A percentile compares a stretch with the other conserved stretches of the same genome.
These are phyloP conservation scores for Schizothorax lantsangensis DNA, from an alignment of 2,797 vertebrate genomes.

Conservation along the genomic window DNA sequence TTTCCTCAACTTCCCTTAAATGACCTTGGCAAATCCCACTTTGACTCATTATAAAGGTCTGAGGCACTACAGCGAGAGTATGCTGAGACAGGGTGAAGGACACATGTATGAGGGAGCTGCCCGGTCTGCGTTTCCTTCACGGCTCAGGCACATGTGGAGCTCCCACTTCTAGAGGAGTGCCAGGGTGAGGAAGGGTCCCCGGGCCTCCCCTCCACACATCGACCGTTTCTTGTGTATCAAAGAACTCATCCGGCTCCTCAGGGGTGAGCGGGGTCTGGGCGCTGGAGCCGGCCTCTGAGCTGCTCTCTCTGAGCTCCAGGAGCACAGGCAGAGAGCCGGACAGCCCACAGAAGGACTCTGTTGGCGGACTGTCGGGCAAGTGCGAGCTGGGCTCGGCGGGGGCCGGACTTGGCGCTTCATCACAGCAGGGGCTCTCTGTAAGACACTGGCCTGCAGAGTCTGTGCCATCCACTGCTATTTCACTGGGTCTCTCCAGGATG, in stretches of 20 bases:
- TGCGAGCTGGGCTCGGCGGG: conserved; percentile 47
- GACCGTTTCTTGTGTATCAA: conserved; percentile 78
- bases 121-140: conserved; percentile 45
- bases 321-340: conserved; percentile 77
- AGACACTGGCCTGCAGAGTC: conserved; percentile 46
- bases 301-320: conserved; percentile 81
- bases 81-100: conserved; percentile 8
- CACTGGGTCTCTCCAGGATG: conserved; percentile 46
- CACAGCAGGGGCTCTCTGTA: conserved; percentile 25
- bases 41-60: conserved; percentile 18
- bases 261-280: conserved; percentile 80
- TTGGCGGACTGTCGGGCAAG: conserved; percentile 67
- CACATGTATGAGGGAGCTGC: background rate
- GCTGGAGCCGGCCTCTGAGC: conserved; percentile 81
- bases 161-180: conserved; percentile 66
- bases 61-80: conserved; percentile 47
- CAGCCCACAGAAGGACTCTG: conserved; percentile 73
- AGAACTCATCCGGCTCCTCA: conserved; percentile 76
- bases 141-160: conserved; percentile 67
- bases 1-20: conserved; percentile 2
- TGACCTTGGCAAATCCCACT: background rate
- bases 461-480: conserved; percentile 61
- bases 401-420: background rate
- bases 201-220: conserved; percentile 75
- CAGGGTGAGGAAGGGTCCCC: conserved; percentile 59